A percentile compares a stretch with the other conserved stretches of the same genome.
phyloP scores from a whole-genome alignment of 2,113 vertebrate genomes.

The Mobula hypostoma region DNA sequence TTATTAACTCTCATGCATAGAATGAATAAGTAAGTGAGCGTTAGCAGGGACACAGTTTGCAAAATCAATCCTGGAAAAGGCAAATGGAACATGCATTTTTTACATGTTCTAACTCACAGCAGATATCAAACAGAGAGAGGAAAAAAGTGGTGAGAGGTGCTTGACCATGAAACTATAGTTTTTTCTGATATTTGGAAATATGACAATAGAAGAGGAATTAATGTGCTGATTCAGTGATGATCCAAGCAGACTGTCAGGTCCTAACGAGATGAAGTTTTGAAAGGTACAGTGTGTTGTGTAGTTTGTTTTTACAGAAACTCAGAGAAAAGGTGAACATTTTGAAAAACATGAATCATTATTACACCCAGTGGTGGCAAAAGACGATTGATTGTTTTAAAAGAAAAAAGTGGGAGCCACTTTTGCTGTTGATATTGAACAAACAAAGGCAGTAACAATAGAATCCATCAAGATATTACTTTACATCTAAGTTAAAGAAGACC shows the following conservation, averaged over 20 bases:
- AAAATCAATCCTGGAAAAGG: background rate
- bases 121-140: background rate
- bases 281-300: background rate
- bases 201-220: background rate
- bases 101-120: background rate
- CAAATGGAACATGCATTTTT: background rate
- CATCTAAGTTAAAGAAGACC: background rate
- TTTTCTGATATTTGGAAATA: background rate
- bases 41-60: background rate
- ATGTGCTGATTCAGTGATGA: background rate
- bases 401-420: background rate
- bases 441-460: no score
- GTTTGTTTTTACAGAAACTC: background rate
- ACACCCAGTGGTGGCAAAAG: background rate
- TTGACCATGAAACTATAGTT: background rate
- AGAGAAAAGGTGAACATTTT: background rate
- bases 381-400: background rate
- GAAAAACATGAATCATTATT: no score
- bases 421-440: background rate
- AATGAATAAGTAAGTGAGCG: no score
- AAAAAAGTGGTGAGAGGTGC: background rate
- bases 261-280: background rate
- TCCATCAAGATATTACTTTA: background rate
- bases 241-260: background rate
- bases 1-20: background rate